Evolutionary conservation across 2,888 invertebrate genomes (phyloP).

Genomic region (Glyphotaelius pellucidus): DNA sequence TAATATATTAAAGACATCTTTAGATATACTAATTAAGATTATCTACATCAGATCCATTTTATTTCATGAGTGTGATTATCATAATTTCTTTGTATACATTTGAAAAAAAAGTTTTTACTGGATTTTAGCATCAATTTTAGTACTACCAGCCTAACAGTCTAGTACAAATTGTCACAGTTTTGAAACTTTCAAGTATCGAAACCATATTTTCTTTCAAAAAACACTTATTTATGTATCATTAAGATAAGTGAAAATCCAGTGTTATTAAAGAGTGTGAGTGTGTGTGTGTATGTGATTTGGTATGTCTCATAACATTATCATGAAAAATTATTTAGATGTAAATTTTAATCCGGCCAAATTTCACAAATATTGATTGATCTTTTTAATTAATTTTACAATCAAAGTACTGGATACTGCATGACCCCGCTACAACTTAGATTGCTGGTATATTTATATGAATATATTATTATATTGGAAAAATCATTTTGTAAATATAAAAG

Average conservation of each 20-base stretch:
- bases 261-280: slow-evolving; percentile 45
- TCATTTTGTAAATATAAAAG: slow-evolving; percentile 62
- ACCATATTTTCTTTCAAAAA: slow-evolving; percentile 11
- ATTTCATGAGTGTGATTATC: slow-evolving; percentile 44
- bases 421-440: slow-evolving; percentile 61
- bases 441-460: slow-evolving; percentile 60
- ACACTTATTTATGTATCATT: slow-evolving; percentile 6
- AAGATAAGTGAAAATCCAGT: slow-evolving; percentile 12
- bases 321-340: slow-evolving; percentile 61
- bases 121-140: slow-evolving; percentile 16
- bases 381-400: slow-evolving; percentile 48
- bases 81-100: not conserved
- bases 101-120: slow-evolving; percentile 23
- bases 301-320: slow-evolving; percentile 52
- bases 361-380: slow-evolving; percentile 47
- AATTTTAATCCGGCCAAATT: slow-evolving; percentile 66
- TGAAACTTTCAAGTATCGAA: slow-evolving; percentile 17
- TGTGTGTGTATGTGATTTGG: slow-evolving; percentile 47
- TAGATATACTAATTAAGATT: slow-evolving; percentile 38
- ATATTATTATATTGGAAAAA: slow-evolving; percentile 59
- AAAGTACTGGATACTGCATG: slow-evolving; percentile 59
- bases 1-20: slow-evolving; percentile 49
- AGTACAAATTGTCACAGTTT: slow-evolving; percentile 35
- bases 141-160: slow-evolving; percentile 29
- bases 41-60: slow-evolving; percentile 26